phyloP scores from a whole-genome alignment of 2,888 invertebrate genomes.

The Beris chalybata region DNA sequence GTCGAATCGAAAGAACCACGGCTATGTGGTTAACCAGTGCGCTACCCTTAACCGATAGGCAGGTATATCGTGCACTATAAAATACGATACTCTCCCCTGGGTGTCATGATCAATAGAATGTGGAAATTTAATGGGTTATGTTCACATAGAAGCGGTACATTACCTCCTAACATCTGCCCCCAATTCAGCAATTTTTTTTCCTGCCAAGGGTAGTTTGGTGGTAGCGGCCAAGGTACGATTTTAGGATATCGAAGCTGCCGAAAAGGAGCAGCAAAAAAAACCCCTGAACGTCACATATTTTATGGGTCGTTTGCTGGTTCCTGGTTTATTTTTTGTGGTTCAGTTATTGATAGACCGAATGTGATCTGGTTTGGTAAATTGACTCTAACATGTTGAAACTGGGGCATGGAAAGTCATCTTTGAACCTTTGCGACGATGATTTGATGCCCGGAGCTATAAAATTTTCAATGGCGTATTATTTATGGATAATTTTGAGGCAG shows the following conservation, averaged over 20 bases:
- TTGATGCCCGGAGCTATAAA: background rate
- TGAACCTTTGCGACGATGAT: slow-evolving; percentile 10
- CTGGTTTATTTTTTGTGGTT: slow-evolving; percentile 8
- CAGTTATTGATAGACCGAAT: slow-evolving; percentile 37
- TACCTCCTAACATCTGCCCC: slow-evolving; percentile 22
- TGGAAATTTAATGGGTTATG: slow-evolving; percentile 39
- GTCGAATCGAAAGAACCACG: too few species aligned
- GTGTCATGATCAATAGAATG: slow-evolving; percentile 40
- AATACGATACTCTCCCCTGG: slow-evolving; percentile 35
- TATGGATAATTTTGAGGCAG: background rate
- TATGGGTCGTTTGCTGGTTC: slow-evolving; percentile 37
- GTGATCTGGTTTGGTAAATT: slow-evolving; percentile 38
- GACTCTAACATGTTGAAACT: slow-evolving; percentile 1
- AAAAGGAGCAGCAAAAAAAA: slow-evolving; percentile 24
- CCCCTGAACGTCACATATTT: slow-evolving; percentile 36
- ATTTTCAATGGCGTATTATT: slow-evolving; percentile 9
- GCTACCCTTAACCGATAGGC: too few species aligned
- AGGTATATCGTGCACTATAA: background rate
- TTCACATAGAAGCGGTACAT: slow-evolving; percentile 22
- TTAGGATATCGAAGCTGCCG: too few species aligned
- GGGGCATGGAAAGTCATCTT: background rate
- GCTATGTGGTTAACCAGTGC: too few species aligned
- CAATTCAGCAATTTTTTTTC: slow-evolving; percentile 8
- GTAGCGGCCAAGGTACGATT: too few species aligned
- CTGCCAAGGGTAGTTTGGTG: too few species aligned